Evolutionary conservation across 2,113 vertebrate species (phyloP).

Genomic region (Albula goreensis): DNA sequence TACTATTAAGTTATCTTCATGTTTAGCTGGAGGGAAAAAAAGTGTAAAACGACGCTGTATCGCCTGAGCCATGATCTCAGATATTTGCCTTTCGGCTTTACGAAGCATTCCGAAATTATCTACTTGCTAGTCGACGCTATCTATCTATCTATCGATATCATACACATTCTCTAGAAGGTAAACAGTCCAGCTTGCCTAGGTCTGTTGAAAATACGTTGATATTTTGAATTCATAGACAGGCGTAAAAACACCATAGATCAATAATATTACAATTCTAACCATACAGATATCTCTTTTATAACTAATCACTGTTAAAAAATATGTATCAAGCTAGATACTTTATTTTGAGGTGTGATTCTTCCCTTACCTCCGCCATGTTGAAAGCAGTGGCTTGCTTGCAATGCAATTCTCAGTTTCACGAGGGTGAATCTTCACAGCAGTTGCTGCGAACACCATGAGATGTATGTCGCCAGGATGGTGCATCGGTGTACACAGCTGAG

Average conservation of each 20-base stretch:
- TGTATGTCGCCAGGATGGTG: not conserved
- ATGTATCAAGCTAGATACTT: not conserved
- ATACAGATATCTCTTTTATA: not conserved
- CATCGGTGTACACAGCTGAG: not conserved
- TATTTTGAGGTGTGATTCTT: not conserved
- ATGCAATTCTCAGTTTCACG: not conserved
- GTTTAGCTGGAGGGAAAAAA: too few species aligned
- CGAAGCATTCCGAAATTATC: too few species aligned
- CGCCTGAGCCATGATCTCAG: too few species aligned
- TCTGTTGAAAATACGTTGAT: not conserved
- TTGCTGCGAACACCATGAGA: not conserved
- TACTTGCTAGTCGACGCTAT: too few species aligned
- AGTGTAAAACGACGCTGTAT: too few species aligned
- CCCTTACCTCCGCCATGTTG: constrained; percentile 41
- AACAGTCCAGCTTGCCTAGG: not conserved
- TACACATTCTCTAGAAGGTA: too few species aligned
- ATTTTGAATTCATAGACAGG: not conserved
- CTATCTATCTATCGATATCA: too few species aligned
- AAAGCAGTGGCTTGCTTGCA: not conserved
- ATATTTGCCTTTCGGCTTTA: too few species aligned
- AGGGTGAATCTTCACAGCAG: not conserved
- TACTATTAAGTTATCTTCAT: too few species aligned
- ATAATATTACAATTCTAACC: not conserved
- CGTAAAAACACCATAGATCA: not conserved
- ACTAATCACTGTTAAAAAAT: not conserved